A percentile compares a stretch with the other conserved stretches of the same genome.
These are phyloP conservation scores for Gadopsis bispinosus DNA, from an alignment of 2,797 vertebrate genomes.

Conservation along the genomic window DNA sequence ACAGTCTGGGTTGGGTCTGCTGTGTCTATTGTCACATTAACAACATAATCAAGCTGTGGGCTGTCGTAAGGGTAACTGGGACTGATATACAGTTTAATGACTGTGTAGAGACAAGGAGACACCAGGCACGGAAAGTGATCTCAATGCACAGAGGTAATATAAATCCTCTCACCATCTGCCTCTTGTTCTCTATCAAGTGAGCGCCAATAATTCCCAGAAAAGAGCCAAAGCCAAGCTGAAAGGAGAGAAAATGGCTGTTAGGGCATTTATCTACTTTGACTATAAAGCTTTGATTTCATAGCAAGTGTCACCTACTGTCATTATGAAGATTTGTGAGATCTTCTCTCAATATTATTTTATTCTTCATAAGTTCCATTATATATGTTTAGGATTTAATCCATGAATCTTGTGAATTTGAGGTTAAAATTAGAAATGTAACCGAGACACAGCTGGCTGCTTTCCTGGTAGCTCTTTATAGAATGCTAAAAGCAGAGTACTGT, in stretches of 20 bases:
- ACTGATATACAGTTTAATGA: constrained; percentile 38
- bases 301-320: neutral
- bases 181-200: constrained; percentile 98
- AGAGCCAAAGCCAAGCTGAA: constrained; percentile 97
- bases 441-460: neutral
- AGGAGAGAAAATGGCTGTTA: constrained; percentile 60
- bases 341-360: neutral
- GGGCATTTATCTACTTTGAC: constrained; percentile 28
- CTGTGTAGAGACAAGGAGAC: constrained; percentile 29
- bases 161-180: constrained; percentile 96
- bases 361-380: neutral
- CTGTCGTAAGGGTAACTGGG: constrained; percentile 13
- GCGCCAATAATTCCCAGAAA: constrained; percentile 99
- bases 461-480: constrained; percentile 23
- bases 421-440: neutral
- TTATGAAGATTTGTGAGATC: neutral
- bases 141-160: constrained; percentile 55
- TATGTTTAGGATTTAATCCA: neutral
- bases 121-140: constrained; percentile 46
- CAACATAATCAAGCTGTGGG: constrained; percentile 29
- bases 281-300: constrained; percentile 31
- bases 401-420: neutral
- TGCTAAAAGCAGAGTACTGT: constrained; percentile 49
- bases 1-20: constrained; percentile 11
- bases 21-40: constrained; percentile 28